These are phyloP conservation scores for Spermophilus dauricus DNA, from an alignment of 2,113 vertebrate genomes.

Conservation along the genomic window DNA sequence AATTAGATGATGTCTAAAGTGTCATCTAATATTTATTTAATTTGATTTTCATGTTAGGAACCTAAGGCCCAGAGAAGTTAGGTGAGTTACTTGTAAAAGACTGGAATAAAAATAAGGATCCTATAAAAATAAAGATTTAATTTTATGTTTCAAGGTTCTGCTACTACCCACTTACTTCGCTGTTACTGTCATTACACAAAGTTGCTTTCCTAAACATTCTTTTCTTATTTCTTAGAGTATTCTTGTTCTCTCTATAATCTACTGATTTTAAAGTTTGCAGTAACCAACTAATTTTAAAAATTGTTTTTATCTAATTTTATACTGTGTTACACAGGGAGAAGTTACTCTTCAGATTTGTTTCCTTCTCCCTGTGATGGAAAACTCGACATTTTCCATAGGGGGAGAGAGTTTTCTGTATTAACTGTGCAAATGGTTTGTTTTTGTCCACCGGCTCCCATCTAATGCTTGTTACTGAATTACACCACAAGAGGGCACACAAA, in stretches of 20 bases:
- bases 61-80: background rate
- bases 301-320: background rate
- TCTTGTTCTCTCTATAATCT: background rate
- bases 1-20: background rate
- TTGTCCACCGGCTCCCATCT: background rate
- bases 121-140: background rate
- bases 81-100: background rate
- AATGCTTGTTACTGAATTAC: background rate
- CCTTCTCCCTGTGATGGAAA: background rate
- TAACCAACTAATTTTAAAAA: background rate
- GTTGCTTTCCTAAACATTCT: background rate
- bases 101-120: background rate
- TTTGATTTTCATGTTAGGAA: background rate
- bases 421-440: background rate
- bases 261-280: background rate
- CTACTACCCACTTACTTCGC: too few species aligned
- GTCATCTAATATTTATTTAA: background rate
- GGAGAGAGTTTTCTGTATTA: background rate
- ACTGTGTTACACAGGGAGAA: background rate
- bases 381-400: background rate
- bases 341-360: background rate
- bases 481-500: slow-evolving; percentile 51
- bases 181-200: background rate
- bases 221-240: background rate
- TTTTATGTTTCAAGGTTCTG: background rate